Evolutionary conservation across 2,797 vertebrate species (phyloP).

Genomic region (Mormyrops attenuatus): DNA sequence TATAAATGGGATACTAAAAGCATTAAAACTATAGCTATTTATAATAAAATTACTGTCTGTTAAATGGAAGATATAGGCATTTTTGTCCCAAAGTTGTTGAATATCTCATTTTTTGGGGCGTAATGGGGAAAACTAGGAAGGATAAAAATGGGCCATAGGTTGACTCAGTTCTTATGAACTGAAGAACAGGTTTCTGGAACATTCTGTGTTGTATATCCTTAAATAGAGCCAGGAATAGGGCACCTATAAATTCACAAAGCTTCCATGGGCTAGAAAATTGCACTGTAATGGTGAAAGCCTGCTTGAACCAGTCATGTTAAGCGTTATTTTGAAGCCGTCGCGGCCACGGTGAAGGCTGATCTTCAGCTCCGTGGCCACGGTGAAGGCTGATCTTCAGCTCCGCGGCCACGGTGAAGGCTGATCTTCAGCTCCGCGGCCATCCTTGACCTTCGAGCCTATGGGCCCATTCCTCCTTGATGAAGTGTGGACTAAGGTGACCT

Average conservation of each 20-base stretch:
- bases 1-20: background rate
- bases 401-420: background rate
- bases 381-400: background rate
- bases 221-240: constrained; percentile 24
- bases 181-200: constrained; percentile 20
- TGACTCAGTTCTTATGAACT: background rate
- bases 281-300: background rate
- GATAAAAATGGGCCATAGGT: background rate
- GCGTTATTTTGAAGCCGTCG: background rate
- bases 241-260: background rate
- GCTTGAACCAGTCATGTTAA: background rate
- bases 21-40: constrained; percentile 48
- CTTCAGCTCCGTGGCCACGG: background rate
- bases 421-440: background rate
- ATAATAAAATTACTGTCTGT: constrained; percentile 52
- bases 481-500: background rate
- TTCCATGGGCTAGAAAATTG: background rate
- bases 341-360: background rate
- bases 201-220: constrained; percentile 45
- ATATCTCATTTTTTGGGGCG: constrained; percentile 22
- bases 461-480: background rate
- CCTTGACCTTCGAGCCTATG: background rate
- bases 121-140: constrained; percentile 33
- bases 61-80: constrained; percentile 13
- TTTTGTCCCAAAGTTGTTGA: constrained; percentile 35